Evolutionary conservation across 92 coral and sea anemone species (phyloP).

Genomic region (Virgularia gustaviana): DNA sequence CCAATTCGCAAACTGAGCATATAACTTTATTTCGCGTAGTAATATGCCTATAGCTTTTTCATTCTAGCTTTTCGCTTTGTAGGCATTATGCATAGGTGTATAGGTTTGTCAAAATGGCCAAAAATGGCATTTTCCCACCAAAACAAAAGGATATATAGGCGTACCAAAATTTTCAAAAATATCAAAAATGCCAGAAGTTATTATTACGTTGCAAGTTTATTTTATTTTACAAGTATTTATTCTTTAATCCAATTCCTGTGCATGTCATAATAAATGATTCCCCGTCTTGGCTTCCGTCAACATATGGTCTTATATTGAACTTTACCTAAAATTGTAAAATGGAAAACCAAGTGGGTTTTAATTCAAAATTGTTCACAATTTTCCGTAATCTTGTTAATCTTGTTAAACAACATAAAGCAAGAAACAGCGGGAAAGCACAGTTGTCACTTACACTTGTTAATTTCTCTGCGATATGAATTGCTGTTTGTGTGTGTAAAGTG

Average conservation of each 20-base stretch:
- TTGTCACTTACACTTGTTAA: slow-evolving; percentile 73
- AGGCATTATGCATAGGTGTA: too few relatives aligned
- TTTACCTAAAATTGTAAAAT: slow-evolving; percentile 61
- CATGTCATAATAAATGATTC: slow-evolving; percentile 67
- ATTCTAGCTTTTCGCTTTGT: too few relatives aligned
- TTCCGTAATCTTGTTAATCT: background rate
- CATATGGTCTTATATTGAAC: slow-evolving; percentile 60
- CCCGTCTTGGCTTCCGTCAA: slow-evolving; percentile 28
- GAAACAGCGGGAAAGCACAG: background rate
- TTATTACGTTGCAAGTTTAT: too few relatives aligned
- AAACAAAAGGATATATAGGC: too few relatives aligned
- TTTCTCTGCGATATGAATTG: slow-evolving; percentile 89
- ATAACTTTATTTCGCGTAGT: too few relatives aligned
- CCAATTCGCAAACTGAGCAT: too few relatives aligned
- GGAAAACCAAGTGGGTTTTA: background rate
- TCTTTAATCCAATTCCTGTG: slow-evolving; percentile 76
- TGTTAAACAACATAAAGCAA: background rate
- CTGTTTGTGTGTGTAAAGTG: slow-evolving; percentile 92
- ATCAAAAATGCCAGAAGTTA: too few relatives aligned
- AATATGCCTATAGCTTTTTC: too few relatives aligned
- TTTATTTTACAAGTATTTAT: slow-evolving; percentile 56
- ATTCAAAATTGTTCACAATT: background rate
- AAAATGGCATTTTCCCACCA: too few relatives aligned
- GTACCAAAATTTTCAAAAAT: too few relatives aligned
- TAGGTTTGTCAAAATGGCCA: too few relatives aligned